Percentiles rank a stretch among this genome's conserved stretches.
phyloP scores from a whole-genome alignment of 1,140 invertebrate species.

The Paraescarpia echinospica region DNA sequence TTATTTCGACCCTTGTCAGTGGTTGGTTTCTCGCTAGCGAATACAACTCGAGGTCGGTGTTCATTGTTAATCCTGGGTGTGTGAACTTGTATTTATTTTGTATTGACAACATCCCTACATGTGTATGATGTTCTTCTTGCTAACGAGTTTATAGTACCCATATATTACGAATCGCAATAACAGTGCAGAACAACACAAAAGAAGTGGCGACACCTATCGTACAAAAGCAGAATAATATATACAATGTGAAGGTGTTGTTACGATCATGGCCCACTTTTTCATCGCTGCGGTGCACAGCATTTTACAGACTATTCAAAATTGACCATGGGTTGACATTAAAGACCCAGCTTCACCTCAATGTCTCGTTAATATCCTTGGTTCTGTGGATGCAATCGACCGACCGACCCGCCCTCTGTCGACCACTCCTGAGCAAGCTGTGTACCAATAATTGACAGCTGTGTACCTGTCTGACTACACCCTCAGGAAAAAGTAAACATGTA shows the following conservation, averaged over 20 bases:
- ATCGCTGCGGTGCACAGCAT: background rate
- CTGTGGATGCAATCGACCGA: background rate
- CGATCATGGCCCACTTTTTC: background rate
- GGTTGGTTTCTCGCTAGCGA: background rate
- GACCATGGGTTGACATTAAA: background rate
- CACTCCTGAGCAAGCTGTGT: background rate
- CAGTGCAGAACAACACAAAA: background rate
- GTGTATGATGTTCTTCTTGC: background rate
- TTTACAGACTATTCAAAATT: background rate
- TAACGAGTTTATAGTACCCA: background rate
- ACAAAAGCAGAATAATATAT: background rate
- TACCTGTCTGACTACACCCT: background rate
- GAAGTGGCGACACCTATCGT: background rate
- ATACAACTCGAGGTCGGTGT: background rate
- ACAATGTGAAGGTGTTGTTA: background rate
- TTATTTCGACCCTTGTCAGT: background rate
- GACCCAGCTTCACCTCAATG: background rate
- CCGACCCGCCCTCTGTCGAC: background rate
- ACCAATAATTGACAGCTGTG: background rate
- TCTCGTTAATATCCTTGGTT: background rate
- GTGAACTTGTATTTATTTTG: background rate
- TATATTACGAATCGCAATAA: background rate
- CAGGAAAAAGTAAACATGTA: background rate
- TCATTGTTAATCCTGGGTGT: background rate
- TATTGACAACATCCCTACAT: background rate